phyloP scores from a whole-genome alignment of 2,888 invertebrate species.

The Eupelmus urozonus region DNA sequence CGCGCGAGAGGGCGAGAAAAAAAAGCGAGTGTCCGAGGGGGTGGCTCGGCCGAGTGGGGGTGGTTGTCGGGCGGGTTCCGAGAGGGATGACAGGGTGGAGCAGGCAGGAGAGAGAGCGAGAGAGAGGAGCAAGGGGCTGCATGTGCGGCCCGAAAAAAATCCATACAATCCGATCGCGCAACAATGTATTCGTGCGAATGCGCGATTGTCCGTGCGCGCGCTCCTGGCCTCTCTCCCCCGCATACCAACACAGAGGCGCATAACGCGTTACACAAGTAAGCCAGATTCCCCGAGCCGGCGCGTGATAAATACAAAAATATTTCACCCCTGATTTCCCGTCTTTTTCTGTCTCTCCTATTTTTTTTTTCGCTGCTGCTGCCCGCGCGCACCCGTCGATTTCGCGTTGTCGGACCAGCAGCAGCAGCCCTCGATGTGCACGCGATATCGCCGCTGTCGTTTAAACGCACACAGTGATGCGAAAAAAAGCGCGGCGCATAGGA shows the following conservation, averaged over 20 bases:
- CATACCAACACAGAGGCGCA: slow-evolving; percentile 16
- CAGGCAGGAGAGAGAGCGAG: slow-evolving; percentile 46
- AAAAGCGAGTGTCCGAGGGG: slow-evolving; percentile 45
- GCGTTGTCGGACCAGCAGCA: background rate
- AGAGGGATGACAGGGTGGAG: slow-evolving; percentile 19
- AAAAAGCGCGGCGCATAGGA: background rate
- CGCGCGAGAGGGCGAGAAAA: slow-evolving; percentile 14
- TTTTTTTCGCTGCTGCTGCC: too few relatives aligned
- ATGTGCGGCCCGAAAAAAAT: slow-evolving; percentile 75
- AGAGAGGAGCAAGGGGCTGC: slow-evolving; percentile 64
- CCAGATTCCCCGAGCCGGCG: slow-evolving; percentile 70
- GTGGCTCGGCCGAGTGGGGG: slow-evolving; percentile 5
- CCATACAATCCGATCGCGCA: slow-evolving; percentile 77
- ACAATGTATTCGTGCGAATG: slow-evolving; percentile 76
- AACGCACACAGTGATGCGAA: too few relatives aligned
- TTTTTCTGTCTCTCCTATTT: slow-evolving; percentile 12
- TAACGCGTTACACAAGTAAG: slow-evolving; percentile 66
- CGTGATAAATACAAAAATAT: slow-evolving; percentile 74
- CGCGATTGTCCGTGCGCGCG: slow-evolving; percentile 74
- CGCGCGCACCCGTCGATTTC: slow-evolving; percentile 23
- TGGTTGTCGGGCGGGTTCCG: slow-evolving; percentile 49
- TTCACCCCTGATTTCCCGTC: slow-evolving; percentile 56
- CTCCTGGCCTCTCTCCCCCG: slow-evolving; percentile 60
- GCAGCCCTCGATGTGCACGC: background rate
- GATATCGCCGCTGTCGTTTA: slow-evolving; percentile 30